These are phyloP conservation scores for Caenorhabditis japonica DNA, from an alignment of 2,888 invertebrate genomes.

Conservation along the genomic window DNA sequence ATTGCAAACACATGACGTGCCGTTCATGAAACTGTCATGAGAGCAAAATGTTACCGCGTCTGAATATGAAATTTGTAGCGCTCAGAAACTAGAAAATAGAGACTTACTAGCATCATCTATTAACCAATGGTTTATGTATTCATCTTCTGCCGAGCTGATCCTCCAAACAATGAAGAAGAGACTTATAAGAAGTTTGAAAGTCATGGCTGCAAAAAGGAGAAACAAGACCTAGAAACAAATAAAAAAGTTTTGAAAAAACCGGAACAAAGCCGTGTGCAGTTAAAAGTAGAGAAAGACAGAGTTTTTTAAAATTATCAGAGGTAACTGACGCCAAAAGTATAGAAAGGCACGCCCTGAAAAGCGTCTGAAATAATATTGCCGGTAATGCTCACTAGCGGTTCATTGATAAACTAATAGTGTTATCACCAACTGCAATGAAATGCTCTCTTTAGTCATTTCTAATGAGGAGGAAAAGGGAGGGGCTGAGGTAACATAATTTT, in stretches of 20 bases:
- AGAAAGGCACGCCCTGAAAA: constrained; percentile 48
- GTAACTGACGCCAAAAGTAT: constrained; percentile 36
- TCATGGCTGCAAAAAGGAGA: constrained; percentile 20
- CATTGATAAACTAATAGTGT: constrained; percentile 39
- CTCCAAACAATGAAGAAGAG: constrained; percentile 32
- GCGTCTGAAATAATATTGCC: constrained; percentile 45
- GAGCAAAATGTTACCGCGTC: constrained; percentile 27
- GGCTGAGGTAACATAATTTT: no score
- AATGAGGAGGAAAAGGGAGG: constrained; percentile 12
- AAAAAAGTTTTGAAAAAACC: neutral
- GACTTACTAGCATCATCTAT: constrained; percentile 16
- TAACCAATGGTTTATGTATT: constrained; percentile 27
- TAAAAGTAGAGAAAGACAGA: constrained; percentile 21
- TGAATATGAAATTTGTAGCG: neutral
- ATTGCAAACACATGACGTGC: constrained; percentile 13
- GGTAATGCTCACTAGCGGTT: constrained; percentile 36
- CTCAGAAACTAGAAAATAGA: neutral
- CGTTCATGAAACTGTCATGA: constrained; percentile 25
- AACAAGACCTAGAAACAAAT: neutral
- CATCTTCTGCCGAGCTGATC: constrained; percentile 15
- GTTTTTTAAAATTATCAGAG: constrained; percentile 24
- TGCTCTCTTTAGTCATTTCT: constrained; percentile 38
- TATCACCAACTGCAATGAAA: constrained; percentile 44
- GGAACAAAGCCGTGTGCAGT: neutral
- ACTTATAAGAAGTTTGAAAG: constrained; percentile 29